phyloP scores from a whole-genome alignment of 1,140 invertebrate genomes.

The Dreissena rostriformis region DNA sequence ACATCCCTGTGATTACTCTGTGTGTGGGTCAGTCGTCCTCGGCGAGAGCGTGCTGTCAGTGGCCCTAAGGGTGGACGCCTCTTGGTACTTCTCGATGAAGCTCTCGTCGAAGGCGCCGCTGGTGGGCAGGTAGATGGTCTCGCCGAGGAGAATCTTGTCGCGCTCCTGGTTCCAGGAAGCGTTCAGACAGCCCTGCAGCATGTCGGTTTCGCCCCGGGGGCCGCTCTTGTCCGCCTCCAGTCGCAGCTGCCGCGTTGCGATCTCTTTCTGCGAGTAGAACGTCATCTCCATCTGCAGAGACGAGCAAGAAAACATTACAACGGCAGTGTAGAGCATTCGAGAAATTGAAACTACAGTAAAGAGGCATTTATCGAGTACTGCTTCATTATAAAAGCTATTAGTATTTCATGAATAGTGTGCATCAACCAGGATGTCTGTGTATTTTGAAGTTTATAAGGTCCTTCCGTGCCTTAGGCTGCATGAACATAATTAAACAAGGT shows the following conservation, averaged over 20 bases:
- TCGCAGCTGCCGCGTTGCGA: constrained; percentile 16
- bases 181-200: constrained; percentile 2
- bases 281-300: constrained; percentile 25
- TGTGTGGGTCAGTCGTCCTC: too few species aligned
- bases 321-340: not conserved
- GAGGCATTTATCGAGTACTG: not conserved
- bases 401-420: too few species aligned
- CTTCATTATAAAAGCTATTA: not conserved
- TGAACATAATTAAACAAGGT: too few species aligned
- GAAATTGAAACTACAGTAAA: not conserved
- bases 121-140: constrained; percentile 15
- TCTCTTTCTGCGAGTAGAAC: constrained; percentile 43
- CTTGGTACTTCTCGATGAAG: not conserved
- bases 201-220: not conserved
- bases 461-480: too few species aligned
- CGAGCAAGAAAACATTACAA: not conserved
- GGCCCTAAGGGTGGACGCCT: not conserved
- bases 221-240: not conserved
- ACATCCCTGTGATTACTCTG: too few species aligned
- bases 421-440: not conserved
- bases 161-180: not conserved
- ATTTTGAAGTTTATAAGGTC: too few species aligned
- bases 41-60: not conserved
- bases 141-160: constrained; percentile 28
- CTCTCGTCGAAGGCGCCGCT: not conserved